A percentile compares a stretch with the other conserved stretches of the same genome.
Evolutionary conservation across 2,888 invertebrate species (phyloP).

Genomic region (Cephus nigrinus): DNA sequence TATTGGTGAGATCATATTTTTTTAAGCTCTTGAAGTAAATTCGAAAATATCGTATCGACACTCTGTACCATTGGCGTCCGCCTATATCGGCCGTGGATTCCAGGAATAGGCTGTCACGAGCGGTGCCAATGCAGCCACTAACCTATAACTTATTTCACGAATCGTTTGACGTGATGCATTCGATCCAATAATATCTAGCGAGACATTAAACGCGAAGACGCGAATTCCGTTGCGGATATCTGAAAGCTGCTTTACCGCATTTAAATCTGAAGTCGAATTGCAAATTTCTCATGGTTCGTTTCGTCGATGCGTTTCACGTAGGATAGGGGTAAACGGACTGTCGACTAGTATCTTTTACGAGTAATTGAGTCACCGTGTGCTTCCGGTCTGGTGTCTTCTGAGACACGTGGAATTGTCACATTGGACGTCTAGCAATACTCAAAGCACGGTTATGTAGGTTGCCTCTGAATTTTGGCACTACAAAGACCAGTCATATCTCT

Average conservation of each 20-base stretch:
- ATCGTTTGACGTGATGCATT: constrained; percentile 67
- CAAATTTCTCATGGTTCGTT: neutral
- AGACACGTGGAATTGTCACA: neutral
- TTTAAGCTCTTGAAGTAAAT: neutral
- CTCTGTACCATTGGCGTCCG: neutral
- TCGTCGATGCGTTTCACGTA: neutral
- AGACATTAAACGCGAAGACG: neutral
- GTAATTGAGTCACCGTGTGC: neutral
- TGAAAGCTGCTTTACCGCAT: neutral
- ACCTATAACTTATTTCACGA: constrained; percentile 68
- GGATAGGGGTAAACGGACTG: neutral
- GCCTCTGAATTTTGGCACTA: constrained; percentile 54
- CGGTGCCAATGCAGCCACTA: constrained; percentile 67
- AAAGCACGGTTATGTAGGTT: neutral
- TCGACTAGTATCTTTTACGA: neutral
- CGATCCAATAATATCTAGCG: constrained; percentile 66
- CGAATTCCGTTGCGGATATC: neutral
- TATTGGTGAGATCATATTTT: neutral
- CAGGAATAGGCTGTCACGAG: constrained; percentile 66
- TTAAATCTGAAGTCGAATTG: neutral
- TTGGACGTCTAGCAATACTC: neutral
- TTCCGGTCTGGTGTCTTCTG: neutral
- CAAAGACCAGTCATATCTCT: constrained; percentile 52
- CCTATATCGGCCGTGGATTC: constrained; percentile 51
- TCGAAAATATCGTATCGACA: neutral